phyloP scores from a whole-genome alignment of 1,140 invertebrate species.

The Zaprionus nigranus region DNA sequence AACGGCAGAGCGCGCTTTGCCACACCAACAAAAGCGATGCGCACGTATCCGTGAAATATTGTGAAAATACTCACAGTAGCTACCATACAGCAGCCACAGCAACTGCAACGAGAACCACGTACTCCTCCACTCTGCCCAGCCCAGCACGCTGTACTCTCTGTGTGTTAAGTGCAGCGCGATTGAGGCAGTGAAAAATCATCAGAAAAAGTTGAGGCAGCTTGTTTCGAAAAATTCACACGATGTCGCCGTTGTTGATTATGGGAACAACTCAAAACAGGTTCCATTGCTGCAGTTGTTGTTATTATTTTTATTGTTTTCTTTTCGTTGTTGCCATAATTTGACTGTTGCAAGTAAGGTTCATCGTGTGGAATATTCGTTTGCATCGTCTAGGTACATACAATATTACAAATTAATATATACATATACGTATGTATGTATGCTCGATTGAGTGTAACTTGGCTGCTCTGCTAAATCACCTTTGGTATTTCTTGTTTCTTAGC shows the following conservation, averaged over 20 bases:
- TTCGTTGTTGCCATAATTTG: conserved; percentile 52
- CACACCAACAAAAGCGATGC: conserved; percentile 56
- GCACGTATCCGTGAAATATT: conserved; percentile 82
- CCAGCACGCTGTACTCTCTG: background rate
- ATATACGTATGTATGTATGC: background rate
- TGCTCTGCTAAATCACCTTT: background rate
- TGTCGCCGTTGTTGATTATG: conserved; percentile 54
- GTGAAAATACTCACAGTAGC: conserved; percentile 69
- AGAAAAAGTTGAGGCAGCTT: conserved; percentile 51
- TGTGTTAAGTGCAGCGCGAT: conserved; percentile 55
- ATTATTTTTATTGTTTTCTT: conserved; percentile 37
- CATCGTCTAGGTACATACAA: background rate
- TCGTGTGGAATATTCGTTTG: conserved; percentile 26
- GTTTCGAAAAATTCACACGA: conserved; percentile 71
- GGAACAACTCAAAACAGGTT: conserved; percentile 73
- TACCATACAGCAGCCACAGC: conserved; percentile 30
- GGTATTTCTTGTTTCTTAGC: background rate
- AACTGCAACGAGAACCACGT: conserved; percentile 21
- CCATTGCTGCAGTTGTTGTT: conserved; percentile 47
- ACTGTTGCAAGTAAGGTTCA: conserved; percentile 61
- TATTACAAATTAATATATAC: background rate
- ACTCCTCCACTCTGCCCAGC: background rate
- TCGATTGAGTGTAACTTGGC: background rate
- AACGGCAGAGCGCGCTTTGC: conserved; percentile 77
- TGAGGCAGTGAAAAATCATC: conserved; percentile 52